Evolutionary conservation across 2,888 invertebrate genomes (phyloP).

Genomic region (Leptopilina myrica): DNA sequence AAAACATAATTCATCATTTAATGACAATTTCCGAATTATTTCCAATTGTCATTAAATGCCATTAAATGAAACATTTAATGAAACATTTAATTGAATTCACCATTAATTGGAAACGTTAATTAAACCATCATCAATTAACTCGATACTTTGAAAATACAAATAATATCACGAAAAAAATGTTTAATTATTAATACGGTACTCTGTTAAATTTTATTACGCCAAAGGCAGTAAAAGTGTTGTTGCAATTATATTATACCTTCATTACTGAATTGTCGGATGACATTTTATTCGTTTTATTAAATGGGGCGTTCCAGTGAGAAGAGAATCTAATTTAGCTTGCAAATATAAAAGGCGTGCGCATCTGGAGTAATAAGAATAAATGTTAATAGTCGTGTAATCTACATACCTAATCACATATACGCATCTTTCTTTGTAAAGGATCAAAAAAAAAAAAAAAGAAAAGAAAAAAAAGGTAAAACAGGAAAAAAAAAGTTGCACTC

Average conservation of each 20-base stretch:
- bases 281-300: not conserved
- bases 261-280: not conserved
- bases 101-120: too few relatives aligned
- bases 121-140: too few relatives aligned
- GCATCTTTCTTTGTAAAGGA: conserved; percentile 20
- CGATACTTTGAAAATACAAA: too few relatives aligned
- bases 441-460: not conserved
- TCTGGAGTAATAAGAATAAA: conserved; percentile 51
- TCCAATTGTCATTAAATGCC: too few relatives aligned
- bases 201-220: not conserved
- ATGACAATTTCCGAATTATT: too few relatives aligned
- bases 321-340: conserved; percentile 54
- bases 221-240: not conserved
- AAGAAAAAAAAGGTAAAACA: not conserved
- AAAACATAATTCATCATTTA: too few relatives aligned
- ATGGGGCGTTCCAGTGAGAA: not conserved
- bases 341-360: conserved; percentile 46
- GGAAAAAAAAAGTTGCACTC: too few relatives aligned
- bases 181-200: too few relatives aligned
- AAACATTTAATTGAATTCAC: too few relatives aligned
- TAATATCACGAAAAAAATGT: too few relatives aligned
- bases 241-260: conserved; percentile 7
- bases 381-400: conserved; percentile 48
- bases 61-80: too few relatives aligned
- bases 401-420: conserved; percentile 40